These are phyloP conservation scores for Actinopyga echinites DNA, from an alignment of 53 echinoderm and acorn worm species.

Conservation along the genomic window DNA sequence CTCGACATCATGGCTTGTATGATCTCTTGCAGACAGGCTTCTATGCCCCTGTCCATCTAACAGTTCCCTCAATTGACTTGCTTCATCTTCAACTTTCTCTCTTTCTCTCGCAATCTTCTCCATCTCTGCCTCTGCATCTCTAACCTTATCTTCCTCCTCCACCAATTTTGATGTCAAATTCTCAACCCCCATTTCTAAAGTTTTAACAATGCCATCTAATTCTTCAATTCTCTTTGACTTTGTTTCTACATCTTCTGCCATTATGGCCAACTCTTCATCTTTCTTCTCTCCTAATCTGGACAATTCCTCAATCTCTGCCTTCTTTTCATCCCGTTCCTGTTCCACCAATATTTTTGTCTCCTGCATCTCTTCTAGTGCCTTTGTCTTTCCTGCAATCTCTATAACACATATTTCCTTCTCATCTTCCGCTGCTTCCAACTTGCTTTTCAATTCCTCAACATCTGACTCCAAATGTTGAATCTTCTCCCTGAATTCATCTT, in stretches of 20 bases:
- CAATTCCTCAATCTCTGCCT: background rate
- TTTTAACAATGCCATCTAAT: background rate
- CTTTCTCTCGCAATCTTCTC: constrained; percentile 26
- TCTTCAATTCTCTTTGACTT: constrained; percentile 51
- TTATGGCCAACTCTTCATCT: constrained; percentile 5
- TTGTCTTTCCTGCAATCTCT: constrained; percentile 31
- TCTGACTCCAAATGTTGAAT: background rate
- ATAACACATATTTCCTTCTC: background rate
- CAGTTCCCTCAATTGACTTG: constrained; percentile 35
- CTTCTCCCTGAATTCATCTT: background rate
- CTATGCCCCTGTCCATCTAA: background rate
- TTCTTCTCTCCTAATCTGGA: background rate
- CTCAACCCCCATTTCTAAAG: constrained; percentile 42
- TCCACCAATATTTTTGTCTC: constrained; percentile 25
- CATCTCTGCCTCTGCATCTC: constrained; percentile 38
- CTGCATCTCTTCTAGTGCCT: constrained; percentile 44
- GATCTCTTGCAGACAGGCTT: too few species aligned
- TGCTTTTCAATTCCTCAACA: background rate
- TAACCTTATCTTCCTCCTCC: constrained; percentile 44
- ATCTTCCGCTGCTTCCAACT: background rate
- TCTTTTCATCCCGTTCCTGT: constrained; percentile 35
- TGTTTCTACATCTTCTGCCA: constrained; percentile 18
- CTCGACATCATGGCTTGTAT: too few species aligned
- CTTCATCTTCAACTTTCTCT: constrained; percentile 38
- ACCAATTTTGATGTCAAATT: constrained; percentile 22